Percentiles rank a stretch among this genome's conserved stretches.
These are phyloP conservation scores for Metallyticus violacea DNA, from an alignment of 2,888 invertebrate species.

Conservation along the genomic window DNA sequence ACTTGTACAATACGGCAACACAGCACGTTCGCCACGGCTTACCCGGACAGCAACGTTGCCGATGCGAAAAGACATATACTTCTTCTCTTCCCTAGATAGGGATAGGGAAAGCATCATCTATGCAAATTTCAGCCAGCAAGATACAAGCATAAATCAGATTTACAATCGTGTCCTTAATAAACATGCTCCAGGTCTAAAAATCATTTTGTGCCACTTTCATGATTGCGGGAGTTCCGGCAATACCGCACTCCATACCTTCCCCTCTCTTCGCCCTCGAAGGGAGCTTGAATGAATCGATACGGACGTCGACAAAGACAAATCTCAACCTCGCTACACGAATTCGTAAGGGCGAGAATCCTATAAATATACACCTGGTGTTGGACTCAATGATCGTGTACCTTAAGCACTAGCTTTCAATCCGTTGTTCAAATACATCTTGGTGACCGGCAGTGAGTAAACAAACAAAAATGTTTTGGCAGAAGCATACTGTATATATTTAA, in stretches of 20 bases:
- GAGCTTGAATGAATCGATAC: slow-evolving; percentile 29
- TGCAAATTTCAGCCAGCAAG: neutral
- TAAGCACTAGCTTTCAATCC: neutral
- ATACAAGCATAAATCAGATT: neutral
- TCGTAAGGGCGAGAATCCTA: slow-evolving; percentile 5
- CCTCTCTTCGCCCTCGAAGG: slow-evolving; percentile 19
- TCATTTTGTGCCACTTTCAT: neutral
- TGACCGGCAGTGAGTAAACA: slow-evolving; percentile 14
- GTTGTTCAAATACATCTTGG: neutral
- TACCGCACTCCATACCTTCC: slow-evolving; percentile 11
- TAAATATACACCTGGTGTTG: neutral
- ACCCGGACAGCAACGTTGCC: slow-evolving; percentile 16
- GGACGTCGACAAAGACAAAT: slow-evolving; percentile 22
- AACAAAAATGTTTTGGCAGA: neutral
- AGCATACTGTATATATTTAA: neutral
- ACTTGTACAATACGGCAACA: slow-evolving; percentile 4
- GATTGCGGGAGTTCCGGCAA: slow-evolving; percentile 13
- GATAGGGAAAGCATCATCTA: neutral
- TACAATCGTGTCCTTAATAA: neutral
- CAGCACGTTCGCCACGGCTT: neutral
- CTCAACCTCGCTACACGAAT: slow-evolving; percentile 13
- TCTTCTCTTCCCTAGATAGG: neutral
- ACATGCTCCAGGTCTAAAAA: neutral
- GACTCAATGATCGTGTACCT: neutral
- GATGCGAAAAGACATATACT: too few relatives aligned